A percentile compares a stretch with the other conserved stretches of the same genome.
These are phyloP conservation scores for Orthosia gracilis DNA, from an alignment of 2,888 invertebrate species.

Conservation along the genomic window DNA sequence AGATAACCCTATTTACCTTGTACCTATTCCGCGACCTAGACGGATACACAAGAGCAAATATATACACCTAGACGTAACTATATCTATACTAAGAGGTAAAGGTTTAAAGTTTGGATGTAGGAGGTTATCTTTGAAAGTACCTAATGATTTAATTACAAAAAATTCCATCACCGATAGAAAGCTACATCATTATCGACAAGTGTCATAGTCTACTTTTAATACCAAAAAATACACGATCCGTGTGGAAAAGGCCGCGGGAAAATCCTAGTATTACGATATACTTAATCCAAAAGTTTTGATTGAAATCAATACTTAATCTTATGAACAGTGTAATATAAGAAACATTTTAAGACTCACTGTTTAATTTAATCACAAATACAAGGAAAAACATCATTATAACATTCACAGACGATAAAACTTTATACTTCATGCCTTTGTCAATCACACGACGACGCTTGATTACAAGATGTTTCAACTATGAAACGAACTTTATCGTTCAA, in stretches of 20 bases:
- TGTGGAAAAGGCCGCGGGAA: no score
- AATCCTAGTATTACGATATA: no score
- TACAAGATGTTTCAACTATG: background rate
- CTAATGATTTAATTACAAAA: background rate
- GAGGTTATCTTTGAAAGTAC: background rate
- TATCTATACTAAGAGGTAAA: background rate
- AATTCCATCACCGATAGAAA: no score
- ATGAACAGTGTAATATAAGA: background rate
- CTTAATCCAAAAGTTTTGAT: background rate
- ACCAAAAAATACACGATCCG: no score
- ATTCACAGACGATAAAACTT: slow-evolving; percentile 27
- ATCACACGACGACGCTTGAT: background rate
- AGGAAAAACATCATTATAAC: slow-evolving; percentile 40
- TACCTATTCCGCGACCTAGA: background rate
- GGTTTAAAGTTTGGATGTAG: background rate
- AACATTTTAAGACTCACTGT: slow-evolving; percentile 36
- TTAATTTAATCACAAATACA: slow-evolving; percentile 41
- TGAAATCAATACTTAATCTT: background rate
- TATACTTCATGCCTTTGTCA: slow-evolving; percentile 42
- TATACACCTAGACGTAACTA: background rate
- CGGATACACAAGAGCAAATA: slow-evolving; percentile 3
- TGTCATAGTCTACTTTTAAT: no score
- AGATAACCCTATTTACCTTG: slow-evolving; percentile 6
- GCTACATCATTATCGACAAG: no score
- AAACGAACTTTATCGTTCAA: background rate